Evolutionary conservation across 2,888 invertebrate genomes (phyloP), one percentile per base, ranked within the genome.

Genomic region (Bellardia bayeri): DNA sequence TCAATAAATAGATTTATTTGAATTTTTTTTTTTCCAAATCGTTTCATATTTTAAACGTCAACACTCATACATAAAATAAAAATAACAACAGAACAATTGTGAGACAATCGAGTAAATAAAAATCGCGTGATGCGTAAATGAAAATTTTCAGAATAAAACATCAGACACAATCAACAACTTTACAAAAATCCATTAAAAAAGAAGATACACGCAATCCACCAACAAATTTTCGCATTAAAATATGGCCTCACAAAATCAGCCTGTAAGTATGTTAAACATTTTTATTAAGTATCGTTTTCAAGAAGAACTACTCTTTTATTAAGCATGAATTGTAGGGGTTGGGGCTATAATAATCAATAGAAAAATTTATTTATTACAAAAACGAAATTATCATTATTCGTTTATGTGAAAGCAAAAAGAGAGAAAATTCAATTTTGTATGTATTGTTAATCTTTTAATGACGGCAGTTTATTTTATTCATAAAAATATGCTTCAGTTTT

Each of bases 261-360:
- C 71, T 45, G 5, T 56, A 71, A 71, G 23, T 71, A 71, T 71
- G 71, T 11, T 56, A 23, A 56, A 14, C 13, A 56, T 71, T 71
- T 56, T 56, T 33, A 68, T 51, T n/a, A n/a, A 68, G 16, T 30
- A 33, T 3, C 5, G 11, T 1, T 69, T 69, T 5, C 0, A 9
- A 51, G 3, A 33, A 69, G 8, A 33, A 16, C 2, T 30, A 49
- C 3, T 37, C 37, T 5, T 5, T 4, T 14, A 14, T 51, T 4
- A 0, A 51, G 14, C 13, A 51, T 4, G 5, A n/a, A 51, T 9
- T 3, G 0, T 11, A 9, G 45, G 0, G 11, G 45, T 37, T 3
- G 37, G 37, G 37, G 37, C 37, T 23, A 23, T 23, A 23, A 40
- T 1, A 45, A 45, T 45, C 45, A 9, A 45, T 45, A 11, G 45